A percentile compares a stretch with the other conserved stretches of the same genome.
Conservation (phyloP, 2,797 vertebrate species). For the Hephaestus fuliginosus region DNA sequence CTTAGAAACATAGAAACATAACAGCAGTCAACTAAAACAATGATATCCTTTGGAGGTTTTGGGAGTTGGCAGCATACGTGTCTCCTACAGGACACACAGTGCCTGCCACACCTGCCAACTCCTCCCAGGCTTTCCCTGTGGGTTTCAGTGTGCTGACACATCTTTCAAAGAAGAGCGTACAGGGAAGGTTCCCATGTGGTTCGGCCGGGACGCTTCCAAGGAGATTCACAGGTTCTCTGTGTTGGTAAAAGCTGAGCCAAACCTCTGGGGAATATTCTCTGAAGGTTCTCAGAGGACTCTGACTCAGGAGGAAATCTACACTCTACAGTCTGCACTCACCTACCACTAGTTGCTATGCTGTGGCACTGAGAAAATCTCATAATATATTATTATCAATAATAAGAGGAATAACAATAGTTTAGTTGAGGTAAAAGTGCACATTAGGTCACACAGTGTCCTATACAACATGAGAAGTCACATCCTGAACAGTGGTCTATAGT, state of each 20-base stretch:
- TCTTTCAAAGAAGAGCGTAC: background rate
- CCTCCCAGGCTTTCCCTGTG: background rate
- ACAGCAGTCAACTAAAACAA: background rate
- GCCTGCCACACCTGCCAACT: background rate
- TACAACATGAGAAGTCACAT: background rate
- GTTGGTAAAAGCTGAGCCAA: background rate
- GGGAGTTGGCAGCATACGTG: background rate
- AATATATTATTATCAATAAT: background rate
- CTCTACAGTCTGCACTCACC: background rate
- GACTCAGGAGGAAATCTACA: background rate
- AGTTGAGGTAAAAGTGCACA: background rate
- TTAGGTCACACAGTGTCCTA: background rate
- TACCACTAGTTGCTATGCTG: background rate
- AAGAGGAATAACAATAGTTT: background rate
- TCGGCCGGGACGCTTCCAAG: background rate
- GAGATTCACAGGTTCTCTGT: background rate
- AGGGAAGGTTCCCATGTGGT: background rate
- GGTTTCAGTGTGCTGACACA: conserved; percentile 6
- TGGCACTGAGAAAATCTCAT: too few species aligned
- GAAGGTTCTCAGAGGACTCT: background rate
- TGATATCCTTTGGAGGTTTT: background rate
- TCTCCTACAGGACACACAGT: background rate
- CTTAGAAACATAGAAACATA: background rate
- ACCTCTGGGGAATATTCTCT: conserved; percentile 6
- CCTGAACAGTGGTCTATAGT: background rate